Conservation (phyloP, 1,140 invertebrate species). For the Tribolium castaneum region DNA sequence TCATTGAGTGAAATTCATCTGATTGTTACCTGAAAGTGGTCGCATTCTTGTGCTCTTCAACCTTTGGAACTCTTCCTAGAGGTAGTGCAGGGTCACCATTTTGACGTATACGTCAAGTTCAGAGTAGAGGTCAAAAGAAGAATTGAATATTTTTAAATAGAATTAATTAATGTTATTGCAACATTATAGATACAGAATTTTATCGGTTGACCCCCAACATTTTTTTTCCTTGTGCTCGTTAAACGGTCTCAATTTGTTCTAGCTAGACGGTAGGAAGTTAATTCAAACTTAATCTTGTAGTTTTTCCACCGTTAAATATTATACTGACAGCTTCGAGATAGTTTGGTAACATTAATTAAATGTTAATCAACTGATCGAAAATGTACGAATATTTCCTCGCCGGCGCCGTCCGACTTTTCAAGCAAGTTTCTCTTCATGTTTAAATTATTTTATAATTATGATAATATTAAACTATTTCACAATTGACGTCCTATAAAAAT, state of each 20-base stretch:
- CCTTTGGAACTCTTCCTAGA: slow-evolving; percentile 19
- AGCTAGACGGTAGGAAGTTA: slow-evolving; percentile 7
- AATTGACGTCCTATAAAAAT: slow-evolving; percentile 4
- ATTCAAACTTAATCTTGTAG: slow-evolving; percentile 6
- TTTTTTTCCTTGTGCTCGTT: slow-evolving; percentile 28
- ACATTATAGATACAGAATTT: slow-evolving; percentile 23
- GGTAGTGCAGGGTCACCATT: slow-evolving; percentile 2
- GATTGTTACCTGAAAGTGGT: not conserved
- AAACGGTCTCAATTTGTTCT: slow-evolving; percentile 9
- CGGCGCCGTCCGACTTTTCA: slow-evolving; percentile 28
- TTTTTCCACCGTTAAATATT: not conserved
- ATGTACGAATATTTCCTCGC: slow-evolving; percentile 29
- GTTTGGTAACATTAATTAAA: slow-evolving; percentile 31
- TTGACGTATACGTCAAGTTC: slow-evolving; percentile 17
- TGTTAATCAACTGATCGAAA: slow-evolving; percentile 30
- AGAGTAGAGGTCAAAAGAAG: slow-evolving; percentile 23
- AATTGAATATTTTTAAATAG: slow-evolving; percentile 30
- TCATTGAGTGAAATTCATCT: not conserved
- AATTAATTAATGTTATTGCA: slow-evolving; percentile 33
- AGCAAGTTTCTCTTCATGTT: slow-evolving; percentile 32
- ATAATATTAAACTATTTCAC: slow-evolving; percentile 33
- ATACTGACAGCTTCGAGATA: slow-evolving; percentile 12
- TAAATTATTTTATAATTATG: slow-evolving; percentile 34
- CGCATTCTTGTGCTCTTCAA: slow-evolving; percentile 7
- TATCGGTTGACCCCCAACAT: slow-evolving; percentile 20